Conservation (phyloP, 2,888 invertebrate genomes). For the Dinocampus coccinellae region DNA sequence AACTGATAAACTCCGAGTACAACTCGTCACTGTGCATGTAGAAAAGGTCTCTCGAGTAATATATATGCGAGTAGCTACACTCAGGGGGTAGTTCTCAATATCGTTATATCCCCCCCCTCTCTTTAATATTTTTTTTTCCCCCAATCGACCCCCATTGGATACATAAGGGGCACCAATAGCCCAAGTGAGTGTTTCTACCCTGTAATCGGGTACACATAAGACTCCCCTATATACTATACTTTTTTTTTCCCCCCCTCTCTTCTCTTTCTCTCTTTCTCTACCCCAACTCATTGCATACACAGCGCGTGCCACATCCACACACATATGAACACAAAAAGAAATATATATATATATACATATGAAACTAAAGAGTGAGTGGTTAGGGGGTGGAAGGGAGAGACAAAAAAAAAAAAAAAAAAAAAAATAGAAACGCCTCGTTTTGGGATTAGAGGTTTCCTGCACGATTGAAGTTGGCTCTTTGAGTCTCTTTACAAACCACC, state of each 20-base stretch:
- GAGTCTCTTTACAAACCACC: slow-evolving; percentile 19
- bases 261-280: slow-evolving; percentile 35
- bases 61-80: slow-evolving; percentile 59
- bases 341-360: background rate
- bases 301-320: slow-evolving; percentile 59
- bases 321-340: background rate
- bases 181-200: slow-evolving; percentile 53
- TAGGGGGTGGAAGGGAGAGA: background rate
- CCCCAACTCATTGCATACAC: slow-evolving; percentile 46
- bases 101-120: slow-evolving; percentile 17
- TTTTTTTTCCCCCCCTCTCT: too few species aligned
- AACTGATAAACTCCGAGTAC: slow-evolving; percentile 56
- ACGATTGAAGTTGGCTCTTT: slow-evolving; percentile 55
- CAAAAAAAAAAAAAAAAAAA: slow-evolving; percentile 40
- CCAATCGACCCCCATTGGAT: slow-evolving; percentile 42
- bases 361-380: background rate
- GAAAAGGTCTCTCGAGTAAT: slow-evolving; percentile 57
- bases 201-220: slow-evolving; percentile 57
- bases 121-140: slow-evolving; percentile 52
- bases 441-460: slow-evolving; percentile 67
- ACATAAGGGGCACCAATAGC: slow-evolving; percentile 52
- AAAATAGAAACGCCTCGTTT: slow-evolving; percentile 56
- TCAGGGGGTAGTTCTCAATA: slow-evolving; percentile 58
- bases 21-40: slow-evolving; percentile 63
- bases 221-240: slow-evolving; percentile 42